phyloP scores from a whole-genome alignment of 1,140 invertebrate species.

The Chymomyza costata region DNA sequence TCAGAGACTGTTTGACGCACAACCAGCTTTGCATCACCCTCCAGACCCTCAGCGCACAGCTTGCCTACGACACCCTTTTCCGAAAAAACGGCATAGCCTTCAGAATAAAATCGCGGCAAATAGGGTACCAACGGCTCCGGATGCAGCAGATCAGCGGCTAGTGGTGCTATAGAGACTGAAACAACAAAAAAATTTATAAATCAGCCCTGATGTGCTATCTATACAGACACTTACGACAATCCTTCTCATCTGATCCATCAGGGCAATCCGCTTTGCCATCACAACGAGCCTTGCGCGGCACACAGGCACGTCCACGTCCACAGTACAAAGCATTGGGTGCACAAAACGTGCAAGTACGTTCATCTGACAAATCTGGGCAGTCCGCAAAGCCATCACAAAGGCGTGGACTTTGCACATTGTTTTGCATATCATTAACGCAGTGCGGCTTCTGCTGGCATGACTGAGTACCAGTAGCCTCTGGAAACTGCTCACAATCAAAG shows the following conservation, averaged over 20 bases:
- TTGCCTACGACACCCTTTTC: constrained; percentile 88
- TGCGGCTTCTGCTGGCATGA: constrained; percentile 86
- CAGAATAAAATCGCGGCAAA: constrained; percentile 80
- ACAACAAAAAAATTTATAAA: constrained; percentile 28
- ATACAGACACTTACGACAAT: constrained; percentile 82
- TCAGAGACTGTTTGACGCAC: constrained; percentile 81
- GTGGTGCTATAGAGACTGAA: constrained; percentile 85
- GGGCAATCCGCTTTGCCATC: constrained; percentile 89
- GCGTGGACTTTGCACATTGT: constrained; percentile 82
- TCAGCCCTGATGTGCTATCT: no score
- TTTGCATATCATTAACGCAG: constrained; percentile 83
- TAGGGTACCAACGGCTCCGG: constrained; percentile 80
- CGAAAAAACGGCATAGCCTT: constrained; percentile 88
- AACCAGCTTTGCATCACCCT: constrained; percentile 74
- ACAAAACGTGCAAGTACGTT: constrained; percentile 87
- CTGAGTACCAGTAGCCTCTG: constrained; percentile 84
- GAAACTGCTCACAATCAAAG: constrained; percentile 88
- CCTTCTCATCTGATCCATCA: constrained; percentile 89
- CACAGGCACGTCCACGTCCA: constrained; percentile 84
- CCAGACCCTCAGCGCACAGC: constrained; percentile 85
- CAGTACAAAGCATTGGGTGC: constrained; percentile 83
- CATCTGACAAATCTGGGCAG: constrained; percentile 89
- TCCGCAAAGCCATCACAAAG: constrained; percentile 91
- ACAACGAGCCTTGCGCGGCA: constrained; percentile 83
- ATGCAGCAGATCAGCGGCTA: constrained; percentile 78